Conservation (phyloP, 2,797 vertebrate genomes). For the Muraenolepis orangiensis region DNA sequence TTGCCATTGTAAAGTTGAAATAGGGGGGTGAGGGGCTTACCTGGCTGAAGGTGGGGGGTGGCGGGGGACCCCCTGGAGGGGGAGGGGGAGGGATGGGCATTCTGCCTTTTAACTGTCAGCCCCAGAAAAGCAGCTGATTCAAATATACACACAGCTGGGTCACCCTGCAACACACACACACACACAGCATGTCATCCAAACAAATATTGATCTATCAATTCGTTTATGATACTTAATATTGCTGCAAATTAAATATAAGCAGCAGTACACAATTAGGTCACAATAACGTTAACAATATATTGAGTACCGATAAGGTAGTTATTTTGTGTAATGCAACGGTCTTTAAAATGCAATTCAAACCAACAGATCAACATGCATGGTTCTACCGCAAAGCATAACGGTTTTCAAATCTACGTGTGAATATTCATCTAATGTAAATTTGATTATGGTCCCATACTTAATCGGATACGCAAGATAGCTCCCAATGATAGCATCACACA, state of each 20-base stretch:
- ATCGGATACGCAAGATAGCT: background rate
- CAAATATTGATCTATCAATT: background rate
- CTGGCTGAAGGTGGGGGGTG: slow-evolving; percentile 81
- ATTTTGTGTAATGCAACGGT: background rate
- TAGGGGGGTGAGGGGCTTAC: slow-evolving; percentile 58
- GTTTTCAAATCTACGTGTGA: background rate
- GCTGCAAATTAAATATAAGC: background rate
- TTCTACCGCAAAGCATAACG: background rate
- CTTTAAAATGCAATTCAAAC: background rate
- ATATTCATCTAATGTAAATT: background rate
- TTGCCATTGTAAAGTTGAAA: background rate
- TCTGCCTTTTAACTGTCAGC: slow-evolving; percentile 51
- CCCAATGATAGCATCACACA: background rate
- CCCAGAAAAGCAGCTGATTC: slow-evolving; percentile 1
- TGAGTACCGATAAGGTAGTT: background rate
- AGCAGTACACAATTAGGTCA: background rate
- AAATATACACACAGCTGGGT: slow-evolving; percentile 30
- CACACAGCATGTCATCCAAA: background rate
- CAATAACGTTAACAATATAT: background rate
- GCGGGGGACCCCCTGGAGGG: slow-evolving; percentile 79
- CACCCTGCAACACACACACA: slow-evolving; percentile 42
- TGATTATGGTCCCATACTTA: background rate
- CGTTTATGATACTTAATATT: background rate
- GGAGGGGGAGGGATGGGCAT: slow-evolving; percentile 89
- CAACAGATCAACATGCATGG: background rate